Conservation (phyloP, 1,140 invertebrate genomes). For the Aphelenchoides fujianensis region DNA sequence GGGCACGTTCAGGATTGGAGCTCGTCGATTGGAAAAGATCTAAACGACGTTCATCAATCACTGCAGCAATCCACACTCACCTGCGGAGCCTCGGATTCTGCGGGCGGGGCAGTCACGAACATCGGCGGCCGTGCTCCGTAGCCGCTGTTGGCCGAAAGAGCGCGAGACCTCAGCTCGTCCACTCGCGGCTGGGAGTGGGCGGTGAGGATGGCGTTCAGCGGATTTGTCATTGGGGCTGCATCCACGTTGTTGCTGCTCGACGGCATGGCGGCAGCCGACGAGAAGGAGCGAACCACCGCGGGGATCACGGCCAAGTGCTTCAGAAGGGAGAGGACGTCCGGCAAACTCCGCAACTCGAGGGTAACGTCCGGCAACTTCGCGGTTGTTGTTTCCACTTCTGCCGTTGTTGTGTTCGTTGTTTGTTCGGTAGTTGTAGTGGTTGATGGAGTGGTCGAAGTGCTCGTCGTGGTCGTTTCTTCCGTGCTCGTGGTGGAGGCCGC, state of each 20-base stretch:
- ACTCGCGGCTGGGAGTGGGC: not conserved
- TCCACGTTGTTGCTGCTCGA: not conserved
- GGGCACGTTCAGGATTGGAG: constrained; percentile 25
- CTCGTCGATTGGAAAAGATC: constrained; percentile 17
- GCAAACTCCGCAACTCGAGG: constrained; percentile 23
- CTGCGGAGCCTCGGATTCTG: constrained; percentile 18
- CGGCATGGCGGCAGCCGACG: not conserved
- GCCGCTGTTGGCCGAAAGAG: constrained; percentile 20
- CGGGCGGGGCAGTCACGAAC: constrained; percentile 10
- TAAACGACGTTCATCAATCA: not conserved
- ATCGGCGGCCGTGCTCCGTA: not conserved
- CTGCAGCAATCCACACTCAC: not conserved
- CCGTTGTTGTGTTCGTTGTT: constrained; percentile 14
- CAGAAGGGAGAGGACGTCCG: constrained; percentile 12
- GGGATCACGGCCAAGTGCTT: constrained; percentile 29
- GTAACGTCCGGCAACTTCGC: not conserved
- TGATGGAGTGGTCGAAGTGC: too few relatives aligned
- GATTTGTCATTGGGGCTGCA: constrained; percentile 15
- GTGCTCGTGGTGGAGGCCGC: not conserved
- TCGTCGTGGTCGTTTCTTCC: not conserved
- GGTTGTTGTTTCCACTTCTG: not conserved
- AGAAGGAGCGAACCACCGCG: constrained; percentile 19
- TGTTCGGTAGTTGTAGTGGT: not conserved
- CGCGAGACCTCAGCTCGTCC: not conserved
- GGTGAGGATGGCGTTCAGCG: constrained; percentile 2